phyloP scores from a whole-genome alignment of 2,888 invertebrate genomes.

The Stenodema calcarata region DNA sequence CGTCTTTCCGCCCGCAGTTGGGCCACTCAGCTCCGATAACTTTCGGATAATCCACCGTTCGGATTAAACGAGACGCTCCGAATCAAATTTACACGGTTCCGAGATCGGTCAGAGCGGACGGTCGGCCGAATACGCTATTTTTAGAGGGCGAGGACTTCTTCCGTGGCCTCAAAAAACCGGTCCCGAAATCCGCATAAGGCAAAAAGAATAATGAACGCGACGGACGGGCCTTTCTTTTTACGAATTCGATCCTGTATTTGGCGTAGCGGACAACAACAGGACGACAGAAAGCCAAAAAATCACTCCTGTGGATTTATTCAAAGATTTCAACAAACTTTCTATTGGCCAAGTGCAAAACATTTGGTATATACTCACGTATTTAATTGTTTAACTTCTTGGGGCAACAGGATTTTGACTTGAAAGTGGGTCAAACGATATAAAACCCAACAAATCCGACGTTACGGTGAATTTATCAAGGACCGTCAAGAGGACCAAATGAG shows the following conservation, averaged over 20 bases:
- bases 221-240: background rate
- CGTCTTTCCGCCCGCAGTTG: background rate
- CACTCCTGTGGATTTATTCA: background rate
- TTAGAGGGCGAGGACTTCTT: constrained; percentile 15
- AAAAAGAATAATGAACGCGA: background rate
- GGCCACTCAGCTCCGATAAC: background rate
- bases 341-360: too few species aligned
- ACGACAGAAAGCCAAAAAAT: background rate
- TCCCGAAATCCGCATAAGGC: constrained; percentile 26
- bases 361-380: too few species aligned
- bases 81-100: background rate
- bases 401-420: too few species aligned
- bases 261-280: background rate
- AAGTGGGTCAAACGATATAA: too few species aligned
- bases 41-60: background rate
- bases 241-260: background rate
- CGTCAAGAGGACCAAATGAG: too few species aligned
- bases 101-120: background rate
- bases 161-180: constrained; percentile 27
- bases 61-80: background rate
- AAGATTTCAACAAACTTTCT: too few species aligned
- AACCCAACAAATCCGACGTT: too few species aligned
- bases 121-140: background rate
- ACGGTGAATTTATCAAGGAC: too few species aligned
- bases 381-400: too few species aligned